phyloP scores from a whole-genome alignment of 1,140 invertebrate species.

The Grapholita molesta region DNA sequence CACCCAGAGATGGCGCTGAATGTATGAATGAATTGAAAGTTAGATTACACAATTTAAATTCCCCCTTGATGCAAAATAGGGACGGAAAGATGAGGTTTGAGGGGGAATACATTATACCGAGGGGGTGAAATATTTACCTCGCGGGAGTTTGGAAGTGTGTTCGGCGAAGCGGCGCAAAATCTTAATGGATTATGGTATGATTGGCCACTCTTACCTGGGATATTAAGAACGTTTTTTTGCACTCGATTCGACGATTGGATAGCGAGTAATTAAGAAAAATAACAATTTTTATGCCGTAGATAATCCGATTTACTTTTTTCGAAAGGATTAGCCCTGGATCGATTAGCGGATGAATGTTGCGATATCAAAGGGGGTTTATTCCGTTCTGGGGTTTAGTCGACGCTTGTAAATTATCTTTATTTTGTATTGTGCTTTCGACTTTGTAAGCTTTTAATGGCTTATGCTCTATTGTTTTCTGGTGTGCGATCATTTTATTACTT shows the following conservation, averaged over 20 bases:
- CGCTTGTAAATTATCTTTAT: constrained; percentile 8
- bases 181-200: constrained; percentile 75
- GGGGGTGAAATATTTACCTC: constrained; percentile 73
- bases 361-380: constrained; percentile 25
- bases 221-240: constrained; percentile 51
- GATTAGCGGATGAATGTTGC: constrained; percentile 31
- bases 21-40: constrained; percentile 78
- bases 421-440: neutral
- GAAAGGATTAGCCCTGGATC: constrained; percentile 21
- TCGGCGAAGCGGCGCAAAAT: constrained; percentile 65
- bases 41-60: constrained; percentile 78
- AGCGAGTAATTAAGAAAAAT: constrained; percentile 47
- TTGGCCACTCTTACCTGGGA: constrained; percentile 64
- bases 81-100: constrained; percentile 71
- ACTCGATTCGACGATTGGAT: constrained; percentile 36
- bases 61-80: constrained; percentile 76
- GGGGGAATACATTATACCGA: constrained; percentile 68
- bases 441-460: neutral
- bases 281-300: constrained; percentile 33
- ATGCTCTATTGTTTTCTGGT: neutral
- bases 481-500: neutral
- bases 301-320: constrained; percentile 37
- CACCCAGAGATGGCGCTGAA: constrained; percentile 72
- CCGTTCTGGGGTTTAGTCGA: neutral
- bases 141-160: constrained; percentile 70